Base-by-base conservation (phyloP, 2,797 vertebrate genomes). In the Melanotaenia pygmaea region DNA sequence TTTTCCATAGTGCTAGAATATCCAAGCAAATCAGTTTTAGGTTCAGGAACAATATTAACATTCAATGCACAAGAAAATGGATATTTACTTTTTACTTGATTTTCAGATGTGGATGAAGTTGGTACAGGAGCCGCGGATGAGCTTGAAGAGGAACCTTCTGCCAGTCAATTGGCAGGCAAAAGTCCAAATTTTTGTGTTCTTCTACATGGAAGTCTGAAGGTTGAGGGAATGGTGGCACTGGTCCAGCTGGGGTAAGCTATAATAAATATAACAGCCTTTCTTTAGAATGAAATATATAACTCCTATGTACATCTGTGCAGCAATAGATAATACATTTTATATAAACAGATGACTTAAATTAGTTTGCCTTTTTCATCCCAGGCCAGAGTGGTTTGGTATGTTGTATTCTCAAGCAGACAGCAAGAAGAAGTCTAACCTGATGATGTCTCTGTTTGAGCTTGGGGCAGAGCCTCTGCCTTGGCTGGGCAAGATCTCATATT, bases 401-500 rank as follows among this genome's bases (percentile, higher is more conserved):
- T 94, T 99, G 60, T 99, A 99, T 88, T 99, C 98, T 9, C 98
- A 99, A 91, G 98, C 98, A 59, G 98, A 99, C 84, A 99, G 98
- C 93, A 99, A 99, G 91, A 99, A 99, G 94, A 99, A 99, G 85
- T 99, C 98, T 5, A 99, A 99, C 91, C 92, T 99, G 78, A 99
- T 99, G 98, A 98, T 99, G 97, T 99, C 98, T 0, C 93, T 99
- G 70, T 99, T 99, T 91, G 98, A 99, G 64, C 97, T 95, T 28
- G 96, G 97, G 30, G 84, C 95, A 2, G 96, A 97, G 72, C 97
- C 98, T 70, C 93, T 99, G 57, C 98, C 98, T 0, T 99, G 98
- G 98, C 92, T 99, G 24, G 98, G 98, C 67, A 99, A 97, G 88
- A 95, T 97, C 83, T 93, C 96, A 24, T 96, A 98, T 82, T 91